These are phyloP conservation scores for Drosophila ironensis DNA, from an alignment of 1,140 invertebrate species.

Conservation along the genomic window DNA sequence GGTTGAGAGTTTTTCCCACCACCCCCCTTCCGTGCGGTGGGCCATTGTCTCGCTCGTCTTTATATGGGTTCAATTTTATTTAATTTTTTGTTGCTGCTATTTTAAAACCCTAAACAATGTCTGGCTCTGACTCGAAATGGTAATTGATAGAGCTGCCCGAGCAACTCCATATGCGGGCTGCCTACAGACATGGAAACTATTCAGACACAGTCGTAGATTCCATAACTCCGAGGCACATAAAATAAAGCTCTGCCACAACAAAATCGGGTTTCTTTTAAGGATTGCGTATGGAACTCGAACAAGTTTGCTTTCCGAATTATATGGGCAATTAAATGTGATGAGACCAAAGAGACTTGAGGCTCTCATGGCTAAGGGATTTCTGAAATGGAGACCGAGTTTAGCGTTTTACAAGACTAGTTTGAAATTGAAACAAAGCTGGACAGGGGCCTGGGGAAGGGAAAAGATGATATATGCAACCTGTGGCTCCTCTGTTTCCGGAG, in stretches of 20 bases:
- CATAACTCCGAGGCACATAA: constrained; percentile 17
- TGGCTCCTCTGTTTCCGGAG: no score
- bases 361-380: no score
- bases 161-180: constrained; percentile 59
- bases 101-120: constrained; percentile 76
- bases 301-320: constrained; percentile 29
- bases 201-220: constrained; percentile 30
- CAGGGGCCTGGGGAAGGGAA: no score
- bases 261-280: constrained; percentile 27
- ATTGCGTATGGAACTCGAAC: constrained; percentile 34
- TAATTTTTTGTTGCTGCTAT: constrained; percentile 68
- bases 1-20: no score
- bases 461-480: no score
- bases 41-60: constrained; percentile 45
- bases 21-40: background rate
- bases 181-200: constrained; percentile 45
- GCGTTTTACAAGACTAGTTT: no score
- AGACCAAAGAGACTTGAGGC: no score
- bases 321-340: constrained; percentile 15
- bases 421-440: no score
- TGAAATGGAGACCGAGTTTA: no score
- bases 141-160: constrained; percentile 30
- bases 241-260: constrained; percentile 8
- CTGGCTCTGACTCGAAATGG: constrained; percentile 57
- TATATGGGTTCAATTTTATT: constrained; percentile 75